Evolutionary conservation across 2,113 vertebrate species (phyloP).

Genomic region (Mormyrus iriodes): DNA sequence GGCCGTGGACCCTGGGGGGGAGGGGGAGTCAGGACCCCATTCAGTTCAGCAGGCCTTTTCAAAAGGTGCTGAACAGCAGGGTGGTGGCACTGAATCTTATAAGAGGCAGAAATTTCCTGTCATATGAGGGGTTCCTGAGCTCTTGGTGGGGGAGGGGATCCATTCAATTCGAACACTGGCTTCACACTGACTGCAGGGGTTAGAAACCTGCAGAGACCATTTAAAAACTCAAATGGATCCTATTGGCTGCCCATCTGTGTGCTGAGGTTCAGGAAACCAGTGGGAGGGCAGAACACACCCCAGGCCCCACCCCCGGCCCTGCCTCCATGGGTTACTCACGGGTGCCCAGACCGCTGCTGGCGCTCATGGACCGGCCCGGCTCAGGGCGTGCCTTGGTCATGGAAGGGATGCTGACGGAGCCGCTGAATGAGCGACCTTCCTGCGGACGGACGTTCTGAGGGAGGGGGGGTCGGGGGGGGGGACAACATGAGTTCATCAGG

Average conservation of each 20-base stretch:
- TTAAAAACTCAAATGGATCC: not conserved
- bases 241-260: not conserved
- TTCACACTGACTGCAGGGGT: not conserved
- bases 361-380: slow-evolving; percentile 93
- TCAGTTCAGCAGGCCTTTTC: not conserved
- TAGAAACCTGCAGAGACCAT: not conserved
- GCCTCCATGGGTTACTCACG: slow-evolving; percentile 65
- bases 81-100: not conserved
- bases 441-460: slow-evolving; percentile 83
- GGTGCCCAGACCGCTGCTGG: slow-evolving; percentile 89
- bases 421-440: slow-evolving; percentile 89
- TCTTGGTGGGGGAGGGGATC: no score
- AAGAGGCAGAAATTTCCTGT: not conserved
- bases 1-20: slow-evolving; percentile 69
- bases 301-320: not conserved
- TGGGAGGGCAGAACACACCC: not conserved
- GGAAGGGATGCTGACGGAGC: slow-evolving; percentile 94
- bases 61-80: not conserved
- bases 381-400: slow-evolving; percentile 86
- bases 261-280: not conserved
- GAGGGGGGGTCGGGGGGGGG: slow-evolving; percentile 31
- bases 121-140: no score
- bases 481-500: slow-evolving; percentile 4
- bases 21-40: not conserved
- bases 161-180: not conserved